Base-by-base conservation (phyloP, 2,113 vertebrate species). In the Gopherus evgoodei region DNA sequence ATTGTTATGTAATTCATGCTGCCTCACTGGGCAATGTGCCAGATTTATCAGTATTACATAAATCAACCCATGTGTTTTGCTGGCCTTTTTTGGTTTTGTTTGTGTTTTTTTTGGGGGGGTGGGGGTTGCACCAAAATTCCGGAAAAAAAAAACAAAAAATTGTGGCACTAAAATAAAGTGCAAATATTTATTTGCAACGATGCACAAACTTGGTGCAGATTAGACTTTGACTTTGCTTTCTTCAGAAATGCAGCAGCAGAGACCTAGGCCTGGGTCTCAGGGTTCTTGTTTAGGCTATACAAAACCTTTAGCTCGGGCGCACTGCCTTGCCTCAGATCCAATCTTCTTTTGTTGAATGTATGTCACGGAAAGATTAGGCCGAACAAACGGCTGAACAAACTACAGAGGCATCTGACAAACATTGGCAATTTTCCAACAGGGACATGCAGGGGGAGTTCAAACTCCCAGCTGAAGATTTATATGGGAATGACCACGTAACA, bases 1-100 rank as follows among this genome's bases (percentile, higher is more conserved):
- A 81, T 81, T 83, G 96, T 93, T 97, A 97, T 85, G 44, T 95
- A 90, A 96, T 81, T 76, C 17, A 85, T 89, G 94, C 96, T 97
- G 89, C 86, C 92, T 95, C 96, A 95, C 87, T 59, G 93, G 98
- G 97, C 97, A 94, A 54, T 1, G 85, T 97, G 95, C 97, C 96
- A 96, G 81, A 88, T 54, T 0, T 94, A 90, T 44, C 93, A 89
- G 94, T 95, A 86, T 98, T 98, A 97, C 89, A 95, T 96, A 98
- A 98, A 95, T 65, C 96, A 89, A 92, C 89, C 95, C 57, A 17
- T 84, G 53, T 79, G 80, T 80, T 52, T 84, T 87, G 84, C 93
- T 85, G 86, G 29, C 47, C 83, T 86, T 93, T 94, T 29, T 81
- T 12, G 16, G 81, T 11, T 47, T 10, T 10, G 47, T 47, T 47